These are phyloP conservation scores for Thelaira solivaga DNA, from an alignment of 2,888 invertebrate species.

Conservation along the genomic window DNA sequence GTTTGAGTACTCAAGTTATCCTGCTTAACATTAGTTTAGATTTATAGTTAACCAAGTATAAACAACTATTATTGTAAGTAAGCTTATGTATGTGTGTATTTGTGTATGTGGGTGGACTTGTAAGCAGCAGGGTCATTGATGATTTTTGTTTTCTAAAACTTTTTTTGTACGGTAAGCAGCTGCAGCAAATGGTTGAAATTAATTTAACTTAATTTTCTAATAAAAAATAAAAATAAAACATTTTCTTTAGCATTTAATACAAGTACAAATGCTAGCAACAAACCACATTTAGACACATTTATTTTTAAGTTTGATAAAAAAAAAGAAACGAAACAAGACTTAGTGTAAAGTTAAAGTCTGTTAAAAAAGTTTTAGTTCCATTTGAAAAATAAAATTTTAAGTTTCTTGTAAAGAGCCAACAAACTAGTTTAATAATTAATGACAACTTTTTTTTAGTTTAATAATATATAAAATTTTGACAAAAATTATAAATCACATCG, in stretches of 20 bases:
- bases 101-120: too few relatives aligned
- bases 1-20: too few relatives aligned
- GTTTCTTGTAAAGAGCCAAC: too few relatives aligned
- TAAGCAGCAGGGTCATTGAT: not conserved
- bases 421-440: too few relatives aligned
- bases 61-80: too few relatives aligned
- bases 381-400: too few relatives aligned
- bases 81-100: too few relatives aligned
- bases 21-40: too few relatives aligned
- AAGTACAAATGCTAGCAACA: slow-evolving; percentile 4
- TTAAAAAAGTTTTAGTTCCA: not conserved
- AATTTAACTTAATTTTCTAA: slow-evolving; percentile 32
- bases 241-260: not conserved
- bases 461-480: too few relatives aligned
- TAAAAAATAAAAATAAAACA: slow-evolving; percentile 27
- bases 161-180: not conserved
- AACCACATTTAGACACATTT: not conserved
- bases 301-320: not conserved
- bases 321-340: not conserved
- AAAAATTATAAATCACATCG: too few relatives aligned
- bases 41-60: too few relatives aligned
- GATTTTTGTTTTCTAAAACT: not conserved
- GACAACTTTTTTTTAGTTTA: too few relatives aligned
- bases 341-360: slow-evolving; percentile 7
- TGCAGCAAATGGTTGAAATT: slow-evolving; percentile 7